A percentile compares a stretch with the other conserved stretches of the same genome.
These are phyloP conservation scores for Drosophila hydei DNA, from an alignment of 1,140 invertebrate species.

Conservation along the genomic window DNA sequence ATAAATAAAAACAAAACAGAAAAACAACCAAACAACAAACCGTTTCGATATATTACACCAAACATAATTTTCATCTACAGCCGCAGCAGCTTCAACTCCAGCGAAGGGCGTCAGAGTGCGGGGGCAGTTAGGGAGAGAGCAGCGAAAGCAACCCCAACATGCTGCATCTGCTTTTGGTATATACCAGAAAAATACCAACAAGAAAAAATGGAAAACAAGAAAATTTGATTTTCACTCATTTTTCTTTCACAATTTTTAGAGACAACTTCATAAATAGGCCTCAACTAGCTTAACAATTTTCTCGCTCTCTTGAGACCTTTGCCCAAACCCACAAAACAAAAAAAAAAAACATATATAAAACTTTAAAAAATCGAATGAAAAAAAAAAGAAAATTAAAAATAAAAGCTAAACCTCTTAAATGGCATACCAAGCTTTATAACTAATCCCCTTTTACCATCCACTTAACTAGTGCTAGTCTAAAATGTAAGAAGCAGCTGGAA, in stretches of 20 bases:
- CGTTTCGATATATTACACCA: constrained; percentile 46
- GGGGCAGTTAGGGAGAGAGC: constrained; percentile 5
- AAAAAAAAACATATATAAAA: constrained; percentile 24
- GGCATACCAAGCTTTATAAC: constrained; percentile 62
- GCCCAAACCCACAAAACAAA: constrained; percentile 30
- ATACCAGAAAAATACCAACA: not conserved
- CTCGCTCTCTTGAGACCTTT: constrained; percentile 42
- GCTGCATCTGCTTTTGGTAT: constrained; percentile 1
- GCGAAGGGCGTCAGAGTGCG: not conserved
- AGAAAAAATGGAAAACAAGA: not conserved
- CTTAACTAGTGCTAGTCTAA: constrained; percentile 49
- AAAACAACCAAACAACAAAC: constrained; percentile 13
- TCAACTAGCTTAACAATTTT: constrained; percentile 40
- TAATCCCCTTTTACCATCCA: constrained; percentile 68
- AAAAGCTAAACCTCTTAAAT: constrained; percentile 47
- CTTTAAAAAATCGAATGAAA: constrained; percentile 31
- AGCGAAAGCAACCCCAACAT: not conserved
- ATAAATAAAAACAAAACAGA: constrained; percentile 38
- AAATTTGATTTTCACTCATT: constrained; percentile 1
- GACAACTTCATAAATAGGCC: constrained; percentile 28
- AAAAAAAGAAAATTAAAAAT: constrained; percentile 29
- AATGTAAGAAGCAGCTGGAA: constrained; percentile 33
- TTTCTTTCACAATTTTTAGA: constrained; percentile 11
- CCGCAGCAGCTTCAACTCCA: not conserved
- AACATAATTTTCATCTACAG: constrained; percentile 17